These are phyloP conservation scores for Leptodactylus fuscus DNA, from an alignment of 2,113 vertebrate species.

Conservation along the genomic window DNA sequence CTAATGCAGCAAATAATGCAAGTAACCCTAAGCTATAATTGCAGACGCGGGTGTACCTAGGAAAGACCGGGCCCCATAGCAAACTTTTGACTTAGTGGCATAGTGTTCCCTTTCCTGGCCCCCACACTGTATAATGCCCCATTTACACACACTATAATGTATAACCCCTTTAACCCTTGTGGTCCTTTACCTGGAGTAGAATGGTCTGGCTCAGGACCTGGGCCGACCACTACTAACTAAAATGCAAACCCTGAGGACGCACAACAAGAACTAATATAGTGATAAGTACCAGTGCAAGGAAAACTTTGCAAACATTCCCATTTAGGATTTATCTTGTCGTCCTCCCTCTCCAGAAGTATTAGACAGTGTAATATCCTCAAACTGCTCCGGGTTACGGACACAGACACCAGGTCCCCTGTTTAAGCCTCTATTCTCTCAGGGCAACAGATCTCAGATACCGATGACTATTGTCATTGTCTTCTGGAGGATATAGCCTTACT, in stretches of 20 bases:
- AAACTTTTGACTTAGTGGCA: too few relatives aligned
- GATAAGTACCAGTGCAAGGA: background rate
- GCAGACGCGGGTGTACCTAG: too few relatives aligned
- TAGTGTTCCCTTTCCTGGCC: too few relatives aligned
- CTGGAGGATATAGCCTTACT: background rate
- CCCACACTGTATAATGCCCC: too few relatives aligned
- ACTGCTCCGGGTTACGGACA: background rate
- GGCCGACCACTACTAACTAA: background rate
- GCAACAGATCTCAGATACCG: background rate
- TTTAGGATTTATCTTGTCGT: background rate
- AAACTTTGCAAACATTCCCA: background rate
- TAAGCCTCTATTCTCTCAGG: conserved; percentile 5
- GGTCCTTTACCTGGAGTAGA: too few relatives aligned
- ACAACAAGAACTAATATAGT: background rate
- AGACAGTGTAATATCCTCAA: background rate
- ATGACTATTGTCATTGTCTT: background rate
- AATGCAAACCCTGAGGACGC: background rate
- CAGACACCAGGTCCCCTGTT: background rate
- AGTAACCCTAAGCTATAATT: too few relatives aligned
- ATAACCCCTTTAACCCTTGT: too few relatives aligned
- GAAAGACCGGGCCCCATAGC: too few relatives aligned
- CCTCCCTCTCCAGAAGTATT: background rate
- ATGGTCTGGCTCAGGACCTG: too few relatives aligned
- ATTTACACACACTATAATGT: too few relatives aligned
- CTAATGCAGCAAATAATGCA: too few relatives aligned